Percentiles rank a stretch among this genome's conserved stretches.
These are phyloP conservation scores for Chesias legatella DNA, from an alignment of 2,888 invertebrate genomes.

Conservation along the genomic window DNA sequence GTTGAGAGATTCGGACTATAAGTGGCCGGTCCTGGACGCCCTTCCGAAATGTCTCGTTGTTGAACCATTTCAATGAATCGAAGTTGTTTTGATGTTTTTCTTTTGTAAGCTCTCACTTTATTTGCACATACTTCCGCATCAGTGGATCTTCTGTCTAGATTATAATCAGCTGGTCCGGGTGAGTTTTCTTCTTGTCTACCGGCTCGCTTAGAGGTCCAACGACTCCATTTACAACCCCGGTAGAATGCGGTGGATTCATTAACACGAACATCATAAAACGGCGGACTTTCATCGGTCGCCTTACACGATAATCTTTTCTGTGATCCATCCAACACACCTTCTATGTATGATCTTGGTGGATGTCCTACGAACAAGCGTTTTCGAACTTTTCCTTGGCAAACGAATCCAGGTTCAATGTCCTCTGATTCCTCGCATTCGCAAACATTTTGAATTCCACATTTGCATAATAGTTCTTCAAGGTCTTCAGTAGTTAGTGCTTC, in stretches of 20 bases:
- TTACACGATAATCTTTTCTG: conserved; percentile 31
- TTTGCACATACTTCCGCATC: conserved; percentile 47
- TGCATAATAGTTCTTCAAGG: conserved; percentile 53
- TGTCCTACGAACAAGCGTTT: conserved; percentile 52
- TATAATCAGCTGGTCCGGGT: conserved; percentile 63
- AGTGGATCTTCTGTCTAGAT: conserved; percentile 34
- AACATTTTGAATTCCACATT: conserved; percentile 45
- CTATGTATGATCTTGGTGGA: conserved; percentile 34
- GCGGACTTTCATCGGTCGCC: conserved; percentile 36
- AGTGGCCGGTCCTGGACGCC: conserved; percentile 52
- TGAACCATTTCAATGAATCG: conserved; percentile 63
- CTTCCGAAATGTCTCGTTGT: conserved; percentile 45
- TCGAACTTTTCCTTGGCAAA: conserved; percentile 49
- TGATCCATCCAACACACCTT: conserved; percentile 33
- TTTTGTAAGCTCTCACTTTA: conserved; percentile 44
- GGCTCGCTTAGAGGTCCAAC: conserved; percentile 44
- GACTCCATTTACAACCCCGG: conserved; percentile 69
- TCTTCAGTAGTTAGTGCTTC: conserved; percentile 52
- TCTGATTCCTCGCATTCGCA: conserved; percentile 54
- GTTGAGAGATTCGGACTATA: conserved; percentile 50
- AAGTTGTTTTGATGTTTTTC: conserved; percentile 54
- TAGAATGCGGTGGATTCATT: conserved; percentile 54
- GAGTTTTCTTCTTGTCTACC: conserved; percentile 26
- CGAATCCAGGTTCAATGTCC: conserved; percentile 27
- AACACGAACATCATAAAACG: conserved; percentile 54